Base-by-base conservation (phyloP, 2,797 vertebrate species). In the Mormyrops attenuatus region DNA sequence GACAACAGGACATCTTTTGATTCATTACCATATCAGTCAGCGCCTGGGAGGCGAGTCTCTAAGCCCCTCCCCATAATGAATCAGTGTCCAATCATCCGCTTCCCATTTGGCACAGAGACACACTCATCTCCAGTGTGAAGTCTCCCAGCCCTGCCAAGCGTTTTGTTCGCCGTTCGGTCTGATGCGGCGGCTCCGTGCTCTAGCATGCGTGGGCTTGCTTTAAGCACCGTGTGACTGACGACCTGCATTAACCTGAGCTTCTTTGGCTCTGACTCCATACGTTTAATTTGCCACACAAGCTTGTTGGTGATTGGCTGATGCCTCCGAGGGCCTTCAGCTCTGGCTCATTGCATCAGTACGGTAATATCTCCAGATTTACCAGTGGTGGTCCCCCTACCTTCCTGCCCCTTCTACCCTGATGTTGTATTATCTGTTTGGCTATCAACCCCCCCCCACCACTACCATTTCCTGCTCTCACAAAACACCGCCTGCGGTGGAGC, bases 351-450 rank as follows among this genome's bases (percentile, higher is more conserved):
- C 80, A 49, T n/a, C 77, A 0, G 20, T 11, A 26, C n/a, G n/a
- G 52, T 55, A 57, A 55, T 34, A 87, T 87, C 30, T 87, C 30
- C 85, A 87, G 7, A 87, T 57, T 57, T 87, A 87, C 30, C 85
- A 55, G 26, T 57, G 85, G 26, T 57, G 85, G 13, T 57, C 20
- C 52, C 52, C 13, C 85, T 13, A 6, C 57, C 15, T 44, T 80
- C 38, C 73, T 80, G 38, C 73, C 38, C 73, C 17, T 80, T 57
- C 15, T 87, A 57, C 30, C 52, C 85, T 1, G 26, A 38, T 38
- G 50, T 15, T 38, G 5, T n/a, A 34, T 34, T 87, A 41, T 87
- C 30, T 55, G 3, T 52, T 34, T 55, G 85, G 17, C 30, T 85
- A n/a, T 50, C n/a, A 50, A 13, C 38, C 80, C 41, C 80, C 44